These are phyloP conservation scores for Actinemys pallida DNA, from an alignment of 2,113 vertebrate species.

Conservation along the genomic window DNA sequence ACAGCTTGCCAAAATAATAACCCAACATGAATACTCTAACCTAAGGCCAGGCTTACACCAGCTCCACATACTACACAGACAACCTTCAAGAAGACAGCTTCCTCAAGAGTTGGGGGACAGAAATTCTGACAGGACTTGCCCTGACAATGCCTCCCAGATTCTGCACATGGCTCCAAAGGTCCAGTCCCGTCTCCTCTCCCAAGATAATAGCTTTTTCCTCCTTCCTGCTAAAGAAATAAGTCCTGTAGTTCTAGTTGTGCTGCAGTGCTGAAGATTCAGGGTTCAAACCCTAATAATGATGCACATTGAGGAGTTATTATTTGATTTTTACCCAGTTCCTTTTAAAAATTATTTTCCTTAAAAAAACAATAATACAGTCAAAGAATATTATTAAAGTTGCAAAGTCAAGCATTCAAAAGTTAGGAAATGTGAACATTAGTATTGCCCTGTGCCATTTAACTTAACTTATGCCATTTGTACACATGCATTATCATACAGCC, in stretches of 20 bases:
- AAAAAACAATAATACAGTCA: not conserved
- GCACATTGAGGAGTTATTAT: not conserved
- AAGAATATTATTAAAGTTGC: fast-evolving
- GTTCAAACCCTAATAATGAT: not conserved
- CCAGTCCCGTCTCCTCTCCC: not conserved
- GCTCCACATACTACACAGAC: not conserved
- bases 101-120: not conserved
- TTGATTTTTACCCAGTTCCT: not conserved
- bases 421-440: not conserved
- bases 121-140: not conserved
- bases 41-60: not conserved
- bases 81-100: not conserved
- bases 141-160: fast-evolving
- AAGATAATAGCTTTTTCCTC: not conserved
- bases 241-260: too few relatives aligned
- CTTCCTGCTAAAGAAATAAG: not conserved
- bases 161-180: fast-evolving
- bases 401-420: not conserved
- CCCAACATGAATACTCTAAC: not conserved
- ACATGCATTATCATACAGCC: not conserved
- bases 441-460: not conserved
- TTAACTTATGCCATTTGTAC: not conserved
- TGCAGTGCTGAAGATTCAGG: not conserved
- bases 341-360: not conserved
- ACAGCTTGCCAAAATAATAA: not conserved